These are phyloP conservation scores for Macquaria australasica DNA, from an alignment of 2,113 vertebrate genomes.

Conservation along the genomic window DNA sequence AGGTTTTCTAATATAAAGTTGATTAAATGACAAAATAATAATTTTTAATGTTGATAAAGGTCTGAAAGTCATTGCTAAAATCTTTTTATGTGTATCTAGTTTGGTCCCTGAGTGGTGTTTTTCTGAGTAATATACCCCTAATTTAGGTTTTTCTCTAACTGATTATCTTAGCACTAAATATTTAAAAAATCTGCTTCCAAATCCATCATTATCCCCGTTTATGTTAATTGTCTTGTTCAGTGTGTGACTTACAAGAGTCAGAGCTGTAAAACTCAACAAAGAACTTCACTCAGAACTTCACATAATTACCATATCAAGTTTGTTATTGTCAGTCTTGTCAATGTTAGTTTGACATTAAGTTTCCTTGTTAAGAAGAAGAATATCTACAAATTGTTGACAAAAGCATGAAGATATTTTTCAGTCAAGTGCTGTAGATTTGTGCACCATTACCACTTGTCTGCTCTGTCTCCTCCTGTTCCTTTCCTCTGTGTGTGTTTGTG, in stretches of 20 bases:
- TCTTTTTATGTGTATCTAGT: too few species aligned
- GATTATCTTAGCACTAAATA: neutral
- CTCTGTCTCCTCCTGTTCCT: neutral
- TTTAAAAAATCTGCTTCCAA: neutral
- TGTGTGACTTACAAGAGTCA: neutral
- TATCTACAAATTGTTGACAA: neutral
- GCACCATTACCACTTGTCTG: neutral
- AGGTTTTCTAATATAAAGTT: neutral
- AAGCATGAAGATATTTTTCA: neutral
- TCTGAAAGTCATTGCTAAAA: neutral
- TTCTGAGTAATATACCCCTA: neutral
- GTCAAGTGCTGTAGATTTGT: neutral
- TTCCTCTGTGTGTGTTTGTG: neutral
- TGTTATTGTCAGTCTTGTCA: too few species aligned
- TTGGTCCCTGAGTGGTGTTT: neutral
- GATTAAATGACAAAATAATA: neutral
- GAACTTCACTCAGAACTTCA: neutral
- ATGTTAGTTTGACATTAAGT: neutral
- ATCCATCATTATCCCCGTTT: slow-evolving; percentile 30
- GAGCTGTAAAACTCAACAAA: neutral
- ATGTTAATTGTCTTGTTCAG: slow-evolving; percentile 14
- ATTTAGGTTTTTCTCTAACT: neutral
- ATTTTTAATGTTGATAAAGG: neutral
- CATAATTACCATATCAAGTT: neutral
- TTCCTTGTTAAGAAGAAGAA: neutral